Evolutionary conservation across 1,140 invertebrate species (phyloP).

Genomic region (Drosophila ironensis): DNA sequence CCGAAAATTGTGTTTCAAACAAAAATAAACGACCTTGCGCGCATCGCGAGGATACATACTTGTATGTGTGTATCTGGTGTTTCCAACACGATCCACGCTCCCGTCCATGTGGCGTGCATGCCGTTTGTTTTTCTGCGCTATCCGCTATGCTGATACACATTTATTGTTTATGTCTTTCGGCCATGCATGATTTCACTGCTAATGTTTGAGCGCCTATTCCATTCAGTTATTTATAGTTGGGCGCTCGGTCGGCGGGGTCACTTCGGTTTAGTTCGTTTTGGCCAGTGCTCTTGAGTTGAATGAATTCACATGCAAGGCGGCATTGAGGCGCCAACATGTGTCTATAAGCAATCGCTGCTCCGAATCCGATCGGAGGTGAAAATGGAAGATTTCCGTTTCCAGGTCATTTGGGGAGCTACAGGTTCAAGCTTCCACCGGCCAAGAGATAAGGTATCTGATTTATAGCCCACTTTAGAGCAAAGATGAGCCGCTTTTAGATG

Average conservation of each 20-base stretch:
- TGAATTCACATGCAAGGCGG: constrained; percentile 60
- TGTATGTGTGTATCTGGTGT: background rate
- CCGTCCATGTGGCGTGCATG: constrained; percentile 20
- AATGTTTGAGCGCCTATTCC: constrained; percentile 50
- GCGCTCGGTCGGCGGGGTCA: constrained; percentile 19
- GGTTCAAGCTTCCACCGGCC: too few species aligned
- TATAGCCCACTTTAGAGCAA: too few species aligned
- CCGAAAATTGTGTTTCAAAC: constrained; percentile 20
- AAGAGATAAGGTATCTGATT: too few species aligned
- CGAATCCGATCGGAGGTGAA: too few species aligned
- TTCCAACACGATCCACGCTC: constrained; percentile 4
- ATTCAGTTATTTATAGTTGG: constrained; percentile 55
- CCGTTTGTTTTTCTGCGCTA: constrained; percentile 27
- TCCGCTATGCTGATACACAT: constrained; percentile 14
- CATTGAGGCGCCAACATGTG: constrained; percentile 35
- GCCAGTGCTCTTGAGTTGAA: constrained; percentile 56
- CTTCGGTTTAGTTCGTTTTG: constrained; percentile 39
- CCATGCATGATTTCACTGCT: constrained; percentile 53
- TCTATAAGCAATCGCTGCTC: background rate
- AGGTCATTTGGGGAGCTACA: too few species aligned
- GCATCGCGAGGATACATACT: constrained; percentile 15
- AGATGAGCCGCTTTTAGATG: too few species aligned
- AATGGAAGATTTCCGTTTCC: background rate
- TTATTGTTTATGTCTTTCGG: constrained; percentile 37
- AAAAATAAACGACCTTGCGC: constrained; percentile 73